Base-by-base conservation (phyloP, 2,113 vertebrate genomes). In the Lepus timidus region DNA sequence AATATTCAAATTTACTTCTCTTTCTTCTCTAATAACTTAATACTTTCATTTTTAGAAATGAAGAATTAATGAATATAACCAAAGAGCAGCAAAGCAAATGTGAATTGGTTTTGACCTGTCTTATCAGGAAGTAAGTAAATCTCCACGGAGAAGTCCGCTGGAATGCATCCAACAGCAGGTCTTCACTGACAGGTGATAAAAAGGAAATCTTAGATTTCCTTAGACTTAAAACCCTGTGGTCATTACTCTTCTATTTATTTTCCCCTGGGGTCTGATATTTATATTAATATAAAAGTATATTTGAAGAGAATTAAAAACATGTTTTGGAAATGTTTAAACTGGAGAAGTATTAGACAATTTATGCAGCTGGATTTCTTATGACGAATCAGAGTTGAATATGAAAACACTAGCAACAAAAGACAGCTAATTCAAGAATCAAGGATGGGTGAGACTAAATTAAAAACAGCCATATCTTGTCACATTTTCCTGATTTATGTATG, bases 371-470 rank as follows among this genome's bases (percentile, higher is more conserved):
- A 44, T n/a, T 88, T 64, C 17, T 91, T 95, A 22, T 65, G 58
- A 79, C 61, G 39, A 25, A 31, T 92, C 5, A 90, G 1, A 58
- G 64, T 58, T 97, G 75, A 4, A 4, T 61, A 97, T 31, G 16
- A 97, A 97, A 96, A 85, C 0, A 95, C 29, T 88, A 82, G 86
- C 61, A 88, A 92, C 75, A 96, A 4, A 95, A 96, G 93, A 82
- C 19, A 97, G 62, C 10, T 55, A 70, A 75, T 68, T 74, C 70
- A 51, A 95, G 81, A 61, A 52, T 17, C 10, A 62, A 27, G 49
- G 74, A 4, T 55, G n/a, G 62, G 19, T 55, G 73, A 88, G 95
- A 33, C 10, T 31, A 82, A 96, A 89, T 95, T 85, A 90, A 94
- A 97, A 92, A 51, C 20, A 88, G 27, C 67, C 33, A 25, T 19